Evolutionary conservation across 1,140 invertebrate genomes (phyloP).

Genomic region (Ephestia elutella): DNA sequence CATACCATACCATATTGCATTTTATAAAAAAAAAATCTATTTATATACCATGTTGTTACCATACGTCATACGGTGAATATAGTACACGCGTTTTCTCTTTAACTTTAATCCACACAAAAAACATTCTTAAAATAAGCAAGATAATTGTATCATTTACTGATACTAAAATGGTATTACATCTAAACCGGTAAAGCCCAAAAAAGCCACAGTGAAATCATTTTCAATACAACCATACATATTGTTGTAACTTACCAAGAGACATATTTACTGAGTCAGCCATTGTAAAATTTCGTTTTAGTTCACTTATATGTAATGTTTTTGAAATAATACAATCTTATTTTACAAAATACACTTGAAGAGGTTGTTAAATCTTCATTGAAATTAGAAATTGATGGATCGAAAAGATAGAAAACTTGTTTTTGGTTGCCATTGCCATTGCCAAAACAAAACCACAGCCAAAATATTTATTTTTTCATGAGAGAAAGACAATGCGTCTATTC

Average conservation of each 20-base stretch:
- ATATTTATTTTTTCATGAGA: too few relatives aligned
- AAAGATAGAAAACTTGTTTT: too few relatives aligned
- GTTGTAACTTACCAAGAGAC: conserved; percentile 55
- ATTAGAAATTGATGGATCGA: too few relatives aligned
- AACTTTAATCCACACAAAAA: too few relatives aligned
- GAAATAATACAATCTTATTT: background rate
- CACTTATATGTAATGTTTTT: background rate
- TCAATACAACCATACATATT: background rate
- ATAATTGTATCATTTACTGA: background rate
- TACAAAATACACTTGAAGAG: background rate
- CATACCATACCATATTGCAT: background rate
- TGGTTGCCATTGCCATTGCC: too few relatives aligned
- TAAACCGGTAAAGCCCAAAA: background rate
- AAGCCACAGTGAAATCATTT: background rate
- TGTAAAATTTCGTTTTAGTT: conserved; percentile 6
- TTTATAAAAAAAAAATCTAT: too few relatives aligned
- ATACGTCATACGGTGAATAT: too few relatives aligned
- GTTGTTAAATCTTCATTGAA: too few relatives aligned
- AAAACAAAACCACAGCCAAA: too few relatives aligned
- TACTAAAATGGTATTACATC: background rate
- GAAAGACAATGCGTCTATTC: too few relatives aligned
- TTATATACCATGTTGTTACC: too few relatives aligned
- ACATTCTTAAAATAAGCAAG: background rate
- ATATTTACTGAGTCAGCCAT: conserved; percentile 66
- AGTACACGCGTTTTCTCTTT: too few relatives aligned